phyloP scores from a whole-genome alignment of 2,113 vertebrate species.

The Silurus glanis region DNA sequence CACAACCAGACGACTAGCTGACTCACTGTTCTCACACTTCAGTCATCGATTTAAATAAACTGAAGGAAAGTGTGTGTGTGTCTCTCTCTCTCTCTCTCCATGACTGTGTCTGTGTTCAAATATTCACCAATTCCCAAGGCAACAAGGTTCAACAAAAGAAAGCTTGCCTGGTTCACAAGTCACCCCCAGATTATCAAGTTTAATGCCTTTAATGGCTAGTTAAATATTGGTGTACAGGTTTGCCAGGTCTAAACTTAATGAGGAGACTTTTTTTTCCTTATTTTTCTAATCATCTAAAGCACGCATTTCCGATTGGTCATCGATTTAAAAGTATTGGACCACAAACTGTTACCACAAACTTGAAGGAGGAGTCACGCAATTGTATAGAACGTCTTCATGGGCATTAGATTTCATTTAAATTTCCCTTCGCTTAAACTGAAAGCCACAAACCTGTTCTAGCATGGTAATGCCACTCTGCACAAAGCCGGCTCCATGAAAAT shows the following conservation, averaged over 20 bases:
- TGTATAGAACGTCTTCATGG: too few relatives aligned
- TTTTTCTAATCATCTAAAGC: too few relatives aligned
- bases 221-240: neutral
- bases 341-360: too few relatives aligned
- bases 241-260: neutral
- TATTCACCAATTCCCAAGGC: neutral
- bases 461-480: too few relatives aligned
- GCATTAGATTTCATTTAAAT: too few relatives aligned
- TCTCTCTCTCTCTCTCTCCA: neutral
- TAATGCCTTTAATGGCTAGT: neutral
- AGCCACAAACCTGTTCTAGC: too few relatives aligned
- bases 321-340: too few relatives aligned
- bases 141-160: neutral
- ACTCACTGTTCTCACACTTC: constrained; percentile 12
- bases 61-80: neutral
- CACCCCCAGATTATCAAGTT: neutral
- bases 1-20: neutral
- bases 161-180: neutral
- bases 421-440: too few relatives aligned
- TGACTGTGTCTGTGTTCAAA: neutral
- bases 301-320: too few relatives aligned
- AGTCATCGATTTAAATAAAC: neutral
- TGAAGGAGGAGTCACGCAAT: too few relatives aligned
- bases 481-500: too few relatives aligned
- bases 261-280: too few relatives aligned